Evolutionary conservation across 2,888 invertebrate genomes (phyloP).

Genomic region (Pyrocoelia pectoralis): DNA sequence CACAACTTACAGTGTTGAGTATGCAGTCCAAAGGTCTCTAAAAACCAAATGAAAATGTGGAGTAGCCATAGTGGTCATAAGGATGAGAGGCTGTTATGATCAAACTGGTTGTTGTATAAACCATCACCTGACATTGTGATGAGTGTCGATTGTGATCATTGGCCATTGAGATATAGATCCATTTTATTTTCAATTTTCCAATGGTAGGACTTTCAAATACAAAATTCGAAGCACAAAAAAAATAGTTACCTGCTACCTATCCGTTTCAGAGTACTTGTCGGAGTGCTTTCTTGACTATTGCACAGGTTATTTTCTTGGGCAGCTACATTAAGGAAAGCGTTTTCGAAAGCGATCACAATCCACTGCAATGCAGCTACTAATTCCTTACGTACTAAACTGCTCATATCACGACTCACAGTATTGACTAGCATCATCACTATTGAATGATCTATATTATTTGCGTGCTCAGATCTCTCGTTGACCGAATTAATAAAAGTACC

Average conservation of each 20-base stretch:
- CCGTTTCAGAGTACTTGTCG: constrained; percentile 48
- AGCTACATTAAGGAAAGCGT: constrained; percentile 82
- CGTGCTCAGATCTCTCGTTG: constrained; percentile 87
- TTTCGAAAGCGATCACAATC: constrained; percentile 87
- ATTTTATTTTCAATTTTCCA: no score
- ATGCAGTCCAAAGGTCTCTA: no score
- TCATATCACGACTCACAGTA: constrained; percentile 79
- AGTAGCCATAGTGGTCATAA: no score
- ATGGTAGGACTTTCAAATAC: no score
- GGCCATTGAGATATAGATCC: no score
- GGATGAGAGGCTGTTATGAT: no score
- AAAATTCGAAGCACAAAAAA: neutral
- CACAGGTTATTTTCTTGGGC: constrained; percentile 64
- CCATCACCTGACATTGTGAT: no score
- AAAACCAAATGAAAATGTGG: no score
- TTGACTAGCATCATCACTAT: constrained; percentile 88
- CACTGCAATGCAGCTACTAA: constrained; percentile 87
- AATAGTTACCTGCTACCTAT: constrained; percentile 51
- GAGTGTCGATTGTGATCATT: no score
- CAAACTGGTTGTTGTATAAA: no score
- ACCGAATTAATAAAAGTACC: constrained; percentile 92
- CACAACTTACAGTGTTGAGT: no score
- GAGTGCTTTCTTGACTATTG: constrained; percentile 54
- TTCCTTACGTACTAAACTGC: constrained; percentile 87
- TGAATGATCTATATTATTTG: constrained; percentile 91